phyloP scores from a whole-genome alignment of 2,888 invertebrate species.

The Zootermopsis nevadensis region DNA sequence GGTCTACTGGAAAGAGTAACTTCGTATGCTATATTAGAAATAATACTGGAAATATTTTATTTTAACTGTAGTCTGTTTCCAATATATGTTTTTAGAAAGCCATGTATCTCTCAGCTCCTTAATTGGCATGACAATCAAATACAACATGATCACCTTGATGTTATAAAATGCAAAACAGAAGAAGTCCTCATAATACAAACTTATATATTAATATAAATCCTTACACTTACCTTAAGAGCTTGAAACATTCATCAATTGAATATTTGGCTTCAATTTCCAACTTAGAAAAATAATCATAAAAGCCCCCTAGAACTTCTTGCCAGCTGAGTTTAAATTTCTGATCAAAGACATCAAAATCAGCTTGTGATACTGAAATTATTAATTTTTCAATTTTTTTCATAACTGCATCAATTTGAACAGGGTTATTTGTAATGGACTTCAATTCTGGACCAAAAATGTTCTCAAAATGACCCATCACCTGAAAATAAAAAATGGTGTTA shows the following conservation, averaged over 20 bases:
- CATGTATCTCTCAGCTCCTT: too few relatives aligned
- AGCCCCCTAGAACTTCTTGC: conserved; percentile 83
- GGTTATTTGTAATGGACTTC: conserved; percentile 88
- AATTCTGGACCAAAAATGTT: conserved; percentile 90
- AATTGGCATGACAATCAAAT: too few relatives aligned
- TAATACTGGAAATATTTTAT: too few relatives aligned
- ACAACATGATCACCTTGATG: too few relatives aligned
- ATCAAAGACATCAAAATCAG: conserved; percentile 87
- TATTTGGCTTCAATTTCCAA: conserved; percentile 85
- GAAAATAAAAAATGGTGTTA: background rate
- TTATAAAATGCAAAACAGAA: too few relatives aligned
- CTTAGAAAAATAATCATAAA: conserved; percentile 77
- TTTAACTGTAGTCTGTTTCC: too few relatives aligned
- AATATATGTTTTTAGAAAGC: too few relatives aligned
- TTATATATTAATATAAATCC: too few relatives aligned
- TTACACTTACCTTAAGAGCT: conserved; percentile 71
- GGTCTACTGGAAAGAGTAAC: too few relatives aligned
- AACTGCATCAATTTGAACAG: conserved; percentile 86
- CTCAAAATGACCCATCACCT: conserved; percentile 68
- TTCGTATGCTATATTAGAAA: too few relatives aligned
- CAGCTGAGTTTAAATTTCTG: conserved; percentile 85
- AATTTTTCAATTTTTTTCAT: conserved; percentile 82
- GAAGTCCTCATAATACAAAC: too few relatives aligned
- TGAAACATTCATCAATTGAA: conserved; percentile 89
- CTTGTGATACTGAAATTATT: conserved; percentile 77